phyloP scores from a whole-genome alignment of 1,140 invertebrate species.

The Tenebrio molitor region DNA sequence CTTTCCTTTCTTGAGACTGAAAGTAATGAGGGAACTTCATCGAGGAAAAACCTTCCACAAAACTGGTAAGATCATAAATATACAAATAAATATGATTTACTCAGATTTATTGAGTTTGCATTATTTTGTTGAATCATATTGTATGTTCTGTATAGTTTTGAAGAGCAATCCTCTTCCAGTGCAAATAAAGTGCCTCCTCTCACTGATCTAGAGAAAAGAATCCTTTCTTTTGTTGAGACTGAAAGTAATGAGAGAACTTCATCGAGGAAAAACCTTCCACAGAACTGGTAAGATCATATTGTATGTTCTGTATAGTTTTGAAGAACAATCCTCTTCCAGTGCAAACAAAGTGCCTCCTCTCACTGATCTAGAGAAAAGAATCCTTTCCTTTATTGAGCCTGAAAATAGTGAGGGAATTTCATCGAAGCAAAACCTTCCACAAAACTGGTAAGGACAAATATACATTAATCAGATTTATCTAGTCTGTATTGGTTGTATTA shows the following conservation, averaged over 20 bases:
- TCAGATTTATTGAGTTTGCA: too few relatives aligned
- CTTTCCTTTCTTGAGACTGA: neutral
- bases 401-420: neutral
- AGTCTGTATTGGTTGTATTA: too few relatives aligned
- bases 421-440: neutral
- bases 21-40: neutral
- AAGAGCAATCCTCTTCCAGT: too few relatives aligned
- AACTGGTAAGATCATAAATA: too few relatives aligned
- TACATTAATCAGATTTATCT: too few relatives aligned
- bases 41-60: neutral
- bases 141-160: too few relatives aligned
- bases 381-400: neutral
- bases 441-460: too few relatives aligned
- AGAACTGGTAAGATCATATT: too few relatives aligned
- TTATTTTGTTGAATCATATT: too few relatives aligned
- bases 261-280: neutral
- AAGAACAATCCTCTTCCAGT: too few relatives aligned
- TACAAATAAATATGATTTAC: too few relatives aligned
- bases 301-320: too few relatives aligned
- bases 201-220: neutral
- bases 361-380: neutral
- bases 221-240: neutral
- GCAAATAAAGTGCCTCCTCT: neutral
- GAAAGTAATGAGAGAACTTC: neutral
- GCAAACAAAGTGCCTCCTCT: neutral